Conservation (phyloP, 37 sponge, comb jelly and placozoan species). For the Oopsacas minuta region DNA sequence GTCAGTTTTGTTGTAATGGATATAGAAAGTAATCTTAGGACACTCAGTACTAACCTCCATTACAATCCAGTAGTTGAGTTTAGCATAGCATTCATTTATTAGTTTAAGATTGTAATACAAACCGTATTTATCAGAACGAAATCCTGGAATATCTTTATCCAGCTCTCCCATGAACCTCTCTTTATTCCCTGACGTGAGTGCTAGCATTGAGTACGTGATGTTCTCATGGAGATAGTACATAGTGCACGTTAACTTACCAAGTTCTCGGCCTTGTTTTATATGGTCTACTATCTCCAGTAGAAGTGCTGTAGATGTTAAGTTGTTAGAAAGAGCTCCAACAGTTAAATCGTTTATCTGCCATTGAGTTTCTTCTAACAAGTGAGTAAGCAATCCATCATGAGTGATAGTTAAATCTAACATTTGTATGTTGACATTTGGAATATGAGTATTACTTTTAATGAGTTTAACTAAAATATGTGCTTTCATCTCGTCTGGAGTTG, state of each 20-base stretch:
- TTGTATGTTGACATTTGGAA: neutral
- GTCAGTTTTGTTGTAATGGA: neutral
- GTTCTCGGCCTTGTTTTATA: neutral
- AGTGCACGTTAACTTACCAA: neutral
- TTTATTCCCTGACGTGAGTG: neutral
- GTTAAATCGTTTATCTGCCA: constrained; percentile 4
- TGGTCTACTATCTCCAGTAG: constrained; percentile 14
- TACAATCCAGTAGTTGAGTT: neutral
- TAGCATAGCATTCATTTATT: neutral
- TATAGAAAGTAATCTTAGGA: neutral
- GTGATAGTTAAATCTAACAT: neutral
- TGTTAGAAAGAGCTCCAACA: neutral
- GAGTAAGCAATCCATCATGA: neutral
- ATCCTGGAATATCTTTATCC: neutral
- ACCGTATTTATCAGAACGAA: neutral
- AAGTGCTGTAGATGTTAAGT: neutral
- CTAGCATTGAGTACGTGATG: constrained; percentile 8
- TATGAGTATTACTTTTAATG: neutral
- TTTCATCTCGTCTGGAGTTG: neutral
- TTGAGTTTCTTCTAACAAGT: neutral
- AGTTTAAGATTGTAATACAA: neutral
- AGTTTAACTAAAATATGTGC: neutral
- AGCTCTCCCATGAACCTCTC: constrained; percentile 10
- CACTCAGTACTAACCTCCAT: neutral
- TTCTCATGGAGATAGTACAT: constrained; percentile 6